These are phyloP conservation scores for Corythornis vintsioides DNA, from an alignment of 2,113 vertebrate species.

Conservation along the genomic window DNA sequence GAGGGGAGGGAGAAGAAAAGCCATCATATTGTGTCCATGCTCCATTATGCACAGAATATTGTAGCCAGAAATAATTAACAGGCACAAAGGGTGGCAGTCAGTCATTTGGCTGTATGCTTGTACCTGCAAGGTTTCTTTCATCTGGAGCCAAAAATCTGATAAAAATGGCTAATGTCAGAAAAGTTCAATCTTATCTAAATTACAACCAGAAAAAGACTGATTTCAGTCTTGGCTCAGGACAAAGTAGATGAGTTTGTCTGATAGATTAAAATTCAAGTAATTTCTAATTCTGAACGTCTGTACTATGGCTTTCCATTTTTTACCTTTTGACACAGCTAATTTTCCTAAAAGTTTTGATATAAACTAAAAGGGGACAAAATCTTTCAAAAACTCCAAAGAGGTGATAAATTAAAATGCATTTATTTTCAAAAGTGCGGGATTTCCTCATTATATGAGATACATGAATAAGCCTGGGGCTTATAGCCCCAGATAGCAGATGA, in stretches of 20 bases:
- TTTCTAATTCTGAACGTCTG: background rate
- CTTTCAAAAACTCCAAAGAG: background rate
- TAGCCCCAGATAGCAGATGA: background rate
- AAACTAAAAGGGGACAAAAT: background rate
- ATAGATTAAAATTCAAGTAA: background rate
- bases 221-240: background rate
- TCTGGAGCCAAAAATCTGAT: slow-evolving; percentile 49
- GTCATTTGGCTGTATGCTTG: slow-evolving; percentile 29
- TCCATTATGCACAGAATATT: slow-evolving; percentile 23
- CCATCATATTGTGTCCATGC: slow-evolving; percentile 23
- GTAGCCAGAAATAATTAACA: slow-evolving; percentile 56
- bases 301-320: background rate
- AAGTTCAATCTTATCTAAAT: slow-evolving; percentile 17
- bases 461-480: background rate
- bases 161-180: slow-evolving; percentile 16
- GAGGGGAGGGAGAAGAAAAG: background rate
- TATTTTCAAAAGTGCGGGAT: background rate
- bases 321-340: background rate
- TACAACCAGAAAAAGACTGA: background rate
- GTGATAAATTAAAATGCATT: background rate
- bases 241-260: background rate
- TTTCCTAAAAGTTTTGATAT: background rate
- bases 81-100: slow-evolving; percentile 50
- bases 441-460: background rate
- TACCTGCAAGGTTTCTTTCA: slow-evolving; percentile 55